Base-by-base conservation (phyloP, 2,797 vertebrate genomes). In the Moxostoma hubbsi region DNA sequence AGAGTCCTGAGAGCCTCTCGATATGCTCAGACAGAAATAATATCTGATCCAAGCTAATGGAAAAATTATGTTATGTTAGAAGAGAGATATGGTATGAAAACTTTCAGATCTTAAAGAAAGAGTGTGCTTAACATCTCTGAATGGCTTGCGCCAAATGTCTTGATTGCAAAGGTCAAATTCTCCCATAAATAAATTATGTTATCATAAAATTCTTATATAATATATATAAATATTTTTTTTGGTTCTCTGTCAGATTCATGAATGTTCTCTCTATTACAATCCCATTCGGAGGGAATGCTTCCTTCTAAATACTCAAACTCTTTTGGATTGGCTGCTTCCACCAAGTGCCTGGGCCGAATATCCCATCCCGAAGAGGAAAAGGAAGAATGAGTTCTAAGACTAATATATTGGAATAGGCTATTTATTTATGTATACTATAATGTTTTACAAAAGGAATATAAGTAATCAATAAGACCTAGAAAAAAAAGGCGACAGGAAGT, bases 41-140 rank as follows among this genome's bases (percentile, higher is more conserved):
- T 92, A 24, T 90, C 95, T 96, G 88, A 98, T 96, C 98, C 98
- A 99, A 81, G 98, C 98, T 99, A 91, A 71, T 85, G 92, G 86
- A 91, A 82, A 84, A 87, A 2, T 2, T 24, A 24, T 24, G 24
- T 24, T 24, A 24, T 24, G 24, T 24, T 24, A 24, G 24, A 24
- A 24, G 24, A 24, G 24, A 24, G 24, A n/a, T n/a, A n/a, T n/a
- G n/a, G n/a, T n/a, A n/a, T n/a, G n/a, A n/a, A n/a, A n/a, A n/a
- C n/a, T n/a, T n/a, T n/a, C n/a, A n/a, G n/a, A 24, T 24, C 24
- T 24, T 24, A 24, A 24, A 51, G 11, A 9, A 4, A 9, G 9
- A 51, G 51, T 53, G 10, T 12, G 10, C 10, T 5, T 53, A 50
- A 50, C 8, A 50, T 50, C 8, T 50, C 8, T 50, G 10, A 50